These are phyloP conservation scores for Ecdyonurus torrentis DNA, from an alignment of 2,888 invertebrate genomes.

Conservation along the genomic window DNA sequence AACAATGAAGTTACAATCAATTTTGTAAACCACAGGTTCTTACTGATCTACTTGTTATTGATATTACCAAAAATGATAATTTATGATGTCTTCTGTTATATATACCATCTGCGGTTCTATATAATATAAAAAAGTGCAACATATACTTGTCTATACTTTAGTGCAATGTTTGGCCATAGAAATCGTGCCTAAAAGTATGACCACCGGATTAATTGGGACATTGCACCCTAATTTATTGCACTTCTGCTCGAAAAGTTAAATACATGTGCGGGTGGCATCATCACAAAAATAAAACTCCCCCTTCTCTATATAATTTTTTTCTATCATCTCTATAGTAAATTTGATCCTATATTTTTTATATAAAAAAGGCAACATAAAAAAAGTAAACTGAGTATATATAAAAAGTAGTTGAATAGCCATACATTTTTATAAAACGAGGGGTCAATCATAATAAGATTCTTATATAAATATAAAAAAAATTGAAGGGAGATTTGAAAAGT, in stretches of 20 bases:
- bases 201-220: not conserved
- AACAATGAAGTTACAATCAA: too few relatives aligned
- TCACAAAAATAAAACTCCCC: not conserved
- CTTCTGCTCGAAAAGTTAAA: not conserved
- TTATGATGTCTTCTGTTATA: not conserved
- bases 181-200: not conserved
- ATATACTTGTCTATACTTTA: not conserved
- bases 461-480: too few relatives aligned
- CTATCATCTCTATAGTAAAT: not conserved
- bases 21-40: too few relatives aligned
- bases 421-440: too few relatives aligned
- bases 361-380: not conserved
- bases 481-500: too few relatives aligned
- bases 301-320: not conserved
- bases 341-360: not conserved
- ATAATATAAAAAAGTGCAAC: not conserved
- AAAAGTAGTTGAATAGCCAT: not conserved
- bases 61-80: not conserved
- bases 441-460: too few relatives aligned
- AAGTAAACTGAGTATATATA: not conserved
- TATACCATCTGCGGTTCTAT: not conserved
- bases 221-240: not conserved
- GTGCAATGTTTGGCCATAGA: too few relatives aligned
- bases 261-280: not conserved
- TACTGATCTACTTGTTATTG: not conserved